Evolutionary conservation across 1,140 invertebrate genomes (phyloP), one percentile per base, ranked within the genome.

Genomic region (Drosophila sproati): DNA sequence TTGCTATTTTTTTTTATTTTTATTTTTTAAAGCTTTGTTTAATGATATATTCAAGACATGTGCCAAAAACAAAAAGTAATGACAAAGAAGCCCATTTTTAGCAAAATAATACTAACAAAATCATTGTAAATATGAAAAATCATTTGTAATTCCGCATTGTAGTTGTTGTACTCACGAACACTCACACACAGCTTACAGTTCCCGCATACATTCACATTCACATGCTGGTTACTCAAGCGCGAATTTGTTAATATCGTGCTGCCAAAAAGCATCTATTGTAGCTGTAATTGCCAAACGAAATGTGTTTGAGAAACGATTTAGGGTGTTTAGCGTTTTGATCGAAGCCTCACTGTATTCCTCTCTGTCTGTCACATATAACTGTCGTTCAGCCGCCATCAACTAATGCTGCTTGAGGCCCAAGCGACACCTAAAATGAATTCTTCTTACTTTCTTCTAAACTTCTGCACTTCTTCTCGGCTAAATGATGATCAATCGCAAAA

Each of bases 401-500:
- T 20, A 20, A 20, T 20, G 20, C 20, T 20, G 20, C 20, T 20
- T 20, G 20, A 20, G 20, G 20, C 20, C 20, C 20, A 20, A 20
- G 20, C 20, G 20, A 20, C 20, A 20, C 20, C 20, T 20, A 20
- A 20, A 20, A 20, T 20, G 20, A 20, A 20, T 20, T n/a, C 50
- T 37, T 20, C 7, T 5, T 51, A 45, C 8, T 10, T 8, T 28
- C n/a, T 47, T 10, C 20, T 63, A 6, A 20, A 28, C 35, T 48
- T 41, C 43, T 70, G 37, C 6, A n/a, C 39, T 62, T 56, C 56
- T 35, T 31, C n/a, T 48, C 35, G 83, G 83, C 77, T 43, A n/a
- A 77, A 74, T 87, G 77, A 55, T 89, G 80, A 75, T 80, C 77
- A 83, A 89, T 63, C 59, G 70, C 80, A 88, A 87, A 87, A 73